These are phyloP conservation scores for Pandemis cinnamomeana DNA, from an alignment of 2,888 invertebrate species.

Conservation along the genomic window DNA sequence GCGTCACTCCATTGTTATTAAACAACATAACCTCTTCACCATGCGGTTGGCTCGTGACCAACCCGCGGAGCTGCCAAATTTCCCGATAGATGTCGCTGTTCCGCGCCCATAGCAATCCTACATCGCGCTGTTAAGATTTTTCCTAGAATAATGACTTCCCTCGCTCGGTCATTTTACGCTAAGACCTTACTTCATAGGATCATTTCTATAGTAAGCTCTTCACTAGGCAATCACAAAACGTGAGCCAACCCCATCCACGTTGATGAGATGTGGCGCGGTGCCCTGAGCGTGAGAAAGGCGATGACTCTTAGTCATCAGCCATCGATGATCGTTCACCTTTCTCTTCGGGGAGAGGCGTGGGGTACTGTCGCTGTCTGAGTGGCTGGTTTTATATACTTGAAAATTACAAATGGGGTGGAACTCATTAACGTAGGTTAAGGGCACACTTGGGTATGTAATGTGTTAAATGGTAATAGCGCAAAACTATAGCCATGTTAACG, in stretches of 20 bases:
- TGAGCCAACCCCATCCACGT: conserved; percentile 43
- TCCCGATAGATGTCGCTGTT: conserved; percentile 33
- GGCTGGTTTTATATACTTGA: conserved; percentile 42
- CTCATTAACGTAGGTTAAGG: too few relatives aligned
- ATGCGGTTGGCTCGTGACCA: conserved; percentile 7
- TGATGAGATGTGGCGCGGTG: conserved; percentile 86
- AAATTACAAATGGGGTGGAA: too few relatives aligned
- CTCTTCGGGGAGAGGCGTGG: conserved; percentile 35
- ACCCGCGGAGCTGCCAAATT: not conserved
- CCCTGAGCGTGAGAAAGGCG: conserved; percentile 85
- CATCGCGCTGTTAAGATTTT: conserved; percentile 40
- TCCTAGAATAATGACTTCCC: conserved; percentile 2
- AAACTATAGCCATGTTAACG: too few relatives aligned
- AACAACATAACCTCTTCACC: conserved; percentile 12
- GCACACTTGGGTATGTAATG: too few relatives aligned
- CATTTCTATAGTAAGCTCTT: conserved; percentile 45
- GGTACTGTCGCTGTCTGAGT: conserved; percentile 43
- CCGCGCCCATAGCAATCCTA: conserved; percentile 26
- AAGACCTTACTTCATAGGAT: conserved; percentile 47
- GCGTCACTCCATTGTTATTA: conserved; percentile 11
- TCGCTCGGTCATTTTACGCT: not conserved
- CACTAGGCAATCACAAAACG: conserved; percentile 42
- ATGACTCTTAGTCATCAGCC: conserved; percentile 41
- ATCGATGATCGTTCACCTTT: conserved; percentile 47
- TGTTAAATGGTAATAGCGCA: too few relatives aligned